phyloP scores from a whole-genome alignment of 2,888 invertebrate species.

The Camptogramma bilineatum region DNA sequence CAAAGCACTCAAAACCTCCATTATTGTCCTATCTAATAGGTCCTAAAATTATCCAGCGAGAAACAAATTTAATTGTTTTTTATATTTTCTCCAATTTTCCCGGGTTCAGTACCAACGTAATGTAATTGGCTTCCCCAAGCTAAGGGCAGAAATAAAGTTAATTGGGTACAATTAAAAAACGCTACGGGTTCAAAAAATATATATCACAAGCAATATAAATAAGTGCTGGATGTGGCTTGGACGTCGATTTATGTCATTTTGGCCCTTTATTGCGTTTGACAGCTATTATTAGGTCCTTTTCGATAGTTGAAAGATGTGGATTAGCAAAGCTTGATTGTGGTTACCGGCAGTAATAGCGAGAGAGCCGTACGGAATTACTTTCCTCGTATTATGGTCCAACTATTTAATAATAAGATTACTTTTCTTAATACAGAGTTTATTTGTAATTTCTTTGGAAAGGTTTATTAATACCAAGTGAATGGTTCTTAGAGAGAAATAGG shows the following conservation, averaged over 20 bases:
- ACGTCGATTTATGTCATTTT: conserved; percentile 38
- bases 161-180: conserved; percentile 75
- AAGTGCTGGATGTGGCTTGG: conserved; percentile 51
- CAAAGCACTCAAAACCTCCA: conserved; percentile 35
- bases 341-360: conserved; percentile 6
- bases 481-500: neutral
- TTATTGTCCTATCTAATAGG: conserved; percentile 40
- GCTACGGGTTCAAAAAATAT: conserved; percentile 63
- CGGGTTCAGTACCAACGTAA: conserved; percentile 54
- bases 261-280: conserved; percentile 42
- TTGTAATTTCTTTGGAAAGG: neutral
- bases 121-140: conserved; percentile 66
- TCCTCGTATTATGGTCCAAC: conserved; percentile 1
- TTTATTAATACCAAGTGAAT: neutral
- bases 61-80: conserved; percentile 55
- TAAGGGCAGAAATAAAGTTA: conserved; percentile 67
- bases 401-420: conserved; percentile 1
- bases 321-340: conserved; percentile 25
- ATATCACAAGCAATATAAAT: conserved; percentile 52
- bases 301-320: conserved; percentile 37
- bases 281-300: conserved; percentile 43
- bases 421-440: no score
- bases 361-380: conserved; percentile 12
- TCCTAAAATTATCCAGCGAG: conserved; percentile 39
- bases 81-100: conserved; percentile 53